Evolutionary conservation across 2,113 vertebrate species (phyloP), one percentile per base, ranked within the genome.

Genomic region (Macaca mulatta): DNA sequence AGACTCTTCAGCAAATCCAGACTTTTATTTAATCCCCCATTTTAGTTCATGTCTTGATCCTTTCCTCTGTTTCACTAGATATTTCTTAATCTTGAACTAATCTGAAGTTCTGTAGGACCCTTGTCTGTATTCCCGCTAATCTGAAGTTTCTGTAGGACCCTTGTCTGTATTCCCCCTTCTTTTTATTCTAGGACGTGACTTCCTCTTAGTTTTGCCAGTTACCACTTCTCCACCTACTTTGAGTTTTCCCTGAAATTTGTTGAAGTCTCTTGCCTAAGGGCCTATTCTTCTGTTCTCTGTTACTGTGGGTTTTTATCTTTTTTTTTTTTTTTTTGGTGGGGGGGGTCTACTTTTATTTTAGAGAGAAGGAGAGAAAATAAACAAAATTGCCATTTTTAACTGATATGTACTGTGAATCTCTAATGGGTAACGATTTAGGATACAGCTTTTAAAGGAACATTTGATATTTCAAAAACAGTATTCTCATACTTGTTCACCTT

Each of bases 121-220:
- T 55, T 45, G 7, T 45, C 70, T 86, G 10, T 85, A 87, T 50
- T 88, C 30, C 13, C 22, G 30, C 80, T 77, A 67, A 83, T 64
- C 57, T 84, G 32, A 13, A 43, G 6, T 78, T 78, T 78, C 79
- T 84, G 5, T 79, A 72, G 59, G 50, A 72, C 23, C 43, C 45
- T 55, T 45, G 8, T 45, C 70, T 87, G 10, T 86, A 87, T 52
- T 88, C 23, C 13, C 23, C 48, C 48, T 50, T 50, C 40, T 74
- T 89, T 81, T 80, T 94, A 50, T 87, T 94, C 61, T 89, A 55
- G 43, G 23, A 23, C 72, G n/a, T 92, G 84, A 74, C 52, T 84
- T 88, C 13, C 45, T 86, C 32, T 92, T 85, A 32, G 43, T 81
- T 90, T 86, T 80, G 23, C 67, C 30, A 81, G 10, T 80, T 86